Conservation (phyloP, 2,113 vertebrate genomes). For the Ceyx cyanopectus region DNA sequence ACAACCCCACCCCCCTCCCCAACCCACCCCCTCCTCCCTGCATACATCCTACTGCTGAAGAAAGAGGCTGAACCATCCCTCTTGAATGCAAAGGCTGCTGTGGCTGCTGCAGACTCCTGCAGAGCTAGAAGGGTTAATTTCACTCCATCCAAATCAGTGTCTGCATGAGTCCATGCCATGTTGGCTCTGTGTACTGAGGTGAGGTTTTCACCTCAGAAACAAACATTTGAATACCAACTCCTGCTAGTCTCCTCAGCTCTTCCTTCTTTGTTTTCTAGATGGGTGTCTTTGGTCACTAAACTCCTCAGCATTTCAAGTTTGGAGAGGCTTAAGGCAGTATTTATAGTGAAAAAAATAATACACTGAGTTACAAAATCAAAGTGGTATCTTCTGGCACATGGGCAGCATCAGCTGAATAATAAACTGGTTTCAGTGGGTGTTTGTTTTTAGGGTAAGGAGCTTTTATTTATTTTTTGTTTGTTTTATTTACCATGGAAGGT, state of each 20-base stretch:
- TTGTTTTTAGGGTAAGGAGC: constrained; percentile 75
- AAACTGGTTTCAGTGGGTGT: constrained; percentile 50
- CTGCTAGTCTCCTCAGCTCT: background rate
- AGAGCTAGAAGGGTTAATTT: background rate
- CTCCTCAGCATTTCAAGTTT: background rate
- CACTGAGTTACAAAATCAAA: constrained; percentile 5
- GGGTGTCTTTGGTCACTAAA: background rate
- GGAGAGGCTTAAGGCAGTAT: background rate
- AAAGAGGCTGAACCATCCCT: background rate
- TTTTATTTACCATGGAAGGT: constrained; percentile 78
- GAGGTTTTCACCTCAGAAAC: background rate
- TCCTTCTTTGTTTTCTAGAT: background rate
- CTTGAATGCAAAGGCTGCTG: background rate
- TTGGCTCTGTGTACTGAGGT: background rate
- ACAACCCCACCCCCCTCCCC: background rate
- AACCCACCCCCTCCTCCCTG: background rate
- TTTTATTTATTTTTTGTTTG: constrained; percentile 62
- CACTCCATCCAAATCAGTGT: background rate
- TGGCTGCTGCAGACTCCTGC: background rate
- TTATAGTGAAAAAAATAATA: background rate
- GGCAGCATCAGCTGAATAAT: background rate
- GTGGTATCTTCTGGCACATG: constrained; percentile 22
- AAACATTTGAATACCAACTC: background rate
- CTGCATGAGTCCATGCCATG: background rate
- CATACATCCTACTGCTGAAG: background rate